phyloP scores from a whole-genome alignment of 2,888 invertebrate species.

The Amphipyra berbera region DNA sequence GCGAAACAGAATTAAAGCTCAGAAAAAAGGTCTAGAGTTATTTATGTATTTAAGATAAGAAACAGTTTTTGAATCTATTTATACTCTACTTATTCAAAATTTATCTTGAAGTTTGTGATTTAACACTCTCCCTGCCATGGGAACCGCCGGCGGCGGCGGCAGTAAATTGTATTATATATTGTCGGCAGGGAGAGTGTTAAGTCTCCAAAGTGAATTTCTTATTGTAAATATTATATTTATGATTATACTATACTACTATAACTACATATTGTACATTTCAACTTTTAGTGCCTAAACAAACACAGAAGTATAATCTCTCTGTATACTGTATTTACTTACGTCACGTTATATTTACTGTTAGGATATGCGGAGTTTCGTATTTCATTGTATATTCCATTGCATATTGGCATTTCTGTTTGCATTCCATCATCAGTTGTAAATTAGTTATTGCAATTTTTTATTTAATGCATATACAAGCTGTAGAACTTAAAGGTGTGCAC shows the following conservation, averaged over 20 bases:
- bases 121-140: no score
- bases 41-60: constrained; percentile 15
- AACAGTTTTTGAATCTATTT: constrained; percentile 44
- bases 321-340: constrained; percentile 6
- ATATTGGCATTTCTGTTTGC: constrained; percentile 39
- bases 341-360: constrained; percentile 8
- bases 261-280: constrained; percentile 22
- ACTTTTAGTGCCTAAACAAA: constrained; percentile 52
- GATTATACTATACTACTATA: not conserved
- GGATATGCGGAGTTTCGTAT: constrained; percentile 2
- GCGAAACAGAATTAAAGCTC: no score
- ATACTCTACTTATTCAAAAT: constrained; percentile 29
- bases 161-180: no score
- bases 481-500: constrained; percentile 1
- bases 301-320: constrained; percentile 27
- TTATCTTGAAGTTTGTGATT: constrained; percentile 39
- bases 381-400: constrained; percentile 22
- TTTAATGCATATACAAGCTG: constrained; percentile 4
- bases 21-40: not conserved
- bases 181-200: no score
- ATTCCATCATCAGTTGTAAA: constrained; percentile 35
- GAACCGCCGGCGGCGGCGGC: no score
- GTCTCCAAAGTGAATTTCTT: constrained; percentile 27
- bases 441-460: constrained; percentile 1
- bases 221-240: constrained; percentile 26